Percentiles rank a stretch among this genome's conserved stretches.
phyloP scores from a whole-genome alignment of 2,113 vertebrate genomes.

The Nibea albiflora region DNA sequence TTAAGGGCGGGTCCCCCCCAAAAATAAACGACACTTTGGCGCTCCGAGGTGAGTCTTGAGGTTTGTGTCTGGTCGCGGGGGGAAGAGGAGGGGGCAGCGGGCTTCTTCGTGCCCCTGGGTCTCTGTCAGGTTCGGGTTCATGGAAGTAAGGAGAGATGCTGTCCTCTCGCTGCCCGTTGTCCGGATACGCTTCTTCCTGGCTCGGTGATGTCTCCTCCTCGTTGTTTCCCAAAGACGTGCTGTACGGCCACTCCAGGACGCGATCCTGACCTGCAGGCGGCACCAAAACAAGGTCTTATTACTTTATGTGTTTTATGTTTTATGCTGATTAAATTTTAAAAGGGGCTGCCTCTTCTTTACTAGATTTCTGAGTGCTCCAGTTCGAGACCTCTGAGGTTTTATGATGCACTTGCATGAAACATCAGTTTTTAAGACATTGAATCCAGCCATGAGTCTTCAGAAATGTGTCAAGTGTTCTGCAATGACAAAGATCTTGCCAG shows the following conservation, averaged over 20 bases:
- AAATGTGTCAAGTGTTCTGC: neutral
- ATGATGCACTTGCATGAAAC: slow-evolving; percentile 1
- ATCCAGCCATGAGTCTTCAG: neutral
- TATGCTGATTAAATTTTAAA: slow-evolving; percentile 29
- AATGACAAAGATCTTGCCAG: neutral
- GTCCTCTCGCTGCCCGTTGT: slow-evolving; percentile 85
- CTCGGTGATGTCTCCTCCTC: slow-evolving; percentile 85
- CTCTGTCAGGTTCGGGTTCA: slow-evolving; percentile 80
- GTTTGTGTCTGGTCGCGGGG: slow-evolving; percentile 89
- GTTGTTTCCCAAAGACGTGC: slow-evolving; percentile 88
- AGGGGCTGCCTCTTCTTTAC: neutral
- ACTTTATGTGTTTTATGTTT: slow-evolving; percentile 43
- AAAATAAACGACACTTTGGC: slow-evolving; percentile 99
- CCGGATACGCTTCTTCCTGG: slow-evolving; percentile 82
- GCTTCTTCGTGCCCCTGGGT: slow-evolving; percentile 79
- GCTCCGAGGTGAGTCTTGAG: slow-evolving; percentile 92
- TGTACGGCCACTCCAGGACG: slow-evolving; percentile 95
- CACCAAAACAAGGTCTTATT: slow-evolving; percentile 22
- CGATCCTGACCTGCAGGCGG: slow-evolving; percentile 82
- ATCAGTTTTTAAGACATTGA: slow-evolving; percentile 15
- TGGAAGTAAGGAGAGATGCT: slow-evolving; percentile 88
- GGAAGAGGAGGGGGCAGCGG: slow-evolving; percentile 86
- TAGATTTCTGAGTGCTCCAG: slow-evolving; percentile 13
- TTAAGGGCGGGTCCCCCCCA: slow-evolving; percentile 90
- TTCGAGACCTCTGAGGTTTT: slow-evolving; percentile 4